Evolutionary conservation across 2,797 vertebrate genomes (phyloP).

Genomic region (Rallus crepitans): DNA sequence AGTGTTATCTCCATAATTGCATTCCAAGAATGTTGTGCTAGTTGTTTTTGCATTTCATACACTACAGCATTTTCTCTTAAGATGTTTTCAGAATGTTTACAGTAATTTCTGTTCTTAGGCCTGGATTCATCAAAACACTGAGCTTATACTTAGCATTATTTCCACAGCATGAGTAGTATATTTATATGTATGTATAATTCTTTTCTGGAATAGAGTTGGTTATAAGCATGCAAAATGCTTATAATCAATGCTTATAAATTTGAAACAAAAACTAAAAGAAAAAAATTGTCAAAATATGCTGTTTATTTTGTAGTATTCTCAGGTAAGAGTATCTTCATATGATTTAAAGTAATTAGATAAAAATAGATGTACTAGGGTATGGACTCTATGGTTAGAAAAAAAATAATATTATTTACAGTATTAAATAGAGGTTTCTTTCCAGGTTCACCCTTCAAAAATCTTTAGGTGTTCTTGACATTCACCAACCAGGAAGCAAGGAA

Average conservation of each 20-base stretch:
- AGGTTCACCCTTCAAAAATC: slow-evolving; percentile 1
- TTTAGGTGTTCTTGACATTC: neutral
- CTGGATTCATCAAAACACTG: slow-evolving; percentile 60
- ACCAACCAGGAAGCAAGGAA: neutral
- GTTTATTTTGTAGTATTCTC: neutral
- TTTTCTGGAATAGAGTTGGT: slow-evolving; percentile 35
- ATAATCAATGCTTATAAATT: neutral
- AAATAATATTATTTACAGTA: neutral
- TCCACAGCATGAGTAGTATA: slow-evolving; percentile 39
- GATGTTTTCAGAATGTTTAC: slow-evolving; percentile 60
- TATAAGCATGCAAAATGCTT: slow-evolving; percentile 27
- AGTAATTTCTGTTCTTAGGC: slow-evolving; percentile 49
- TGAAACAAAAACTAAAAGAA: slow-evolving; percentile 31
- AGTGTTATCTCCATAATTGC: slow-evolving; percentile 16
- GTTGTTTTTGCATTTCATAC: slow-evolving; percentile 47
- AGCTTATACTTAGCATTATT: slow-evolving; percentile 54
- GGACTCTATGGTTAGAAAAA: neutral
- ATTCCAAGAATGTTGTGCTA: slow-evolving; percentile 40
- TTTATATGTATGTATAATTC: slow-evolving; percentile 44
- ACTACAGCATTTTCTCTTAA: slow-evolving; percentile 28
- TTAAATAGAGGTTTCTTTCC: slow-evolving; percentile 14
- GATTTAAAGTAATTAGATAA: neutral
- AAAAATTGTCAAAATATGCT: slow-evolving; percentile 2
- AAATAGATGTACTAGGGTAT: neutral
- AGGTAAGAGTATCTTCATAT: neutral